phyloP scores from a whole-genome alignment of 2,888 invertebrate genomes.

The Ditula angustiorana region DNA sequence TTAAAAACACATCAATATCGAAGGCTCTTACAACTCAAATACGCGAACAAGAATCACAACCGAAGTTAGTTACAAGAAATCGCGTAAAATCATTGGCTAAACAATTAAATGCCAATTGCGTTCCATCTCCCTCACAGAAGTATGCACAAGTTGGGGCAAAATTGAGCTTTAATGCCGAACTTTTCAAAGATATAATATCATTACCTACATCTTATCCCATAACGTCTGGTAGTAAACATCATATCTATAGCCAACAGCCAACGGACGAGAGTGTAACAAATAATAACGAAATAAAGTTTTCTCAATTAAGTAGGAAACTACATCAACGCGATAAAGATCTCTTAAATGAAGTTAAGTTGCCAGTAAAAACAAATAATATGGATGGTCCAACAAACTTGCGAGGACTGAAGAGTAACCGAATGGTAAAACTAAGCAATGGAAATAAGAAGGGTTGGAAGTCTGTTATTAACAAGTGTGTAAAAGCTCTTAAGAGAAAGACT shows the following conservation, averaged over 20 bases:
- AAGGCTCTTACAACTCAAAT: background rate
- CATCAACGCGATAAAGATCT: background rate
- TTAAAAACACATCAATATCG: background rate
- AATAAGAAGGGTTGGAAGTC: background rate
- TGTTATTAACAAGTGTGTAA: background rate
- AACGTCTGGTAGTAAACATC: background rate
- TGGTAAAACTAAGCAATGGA: background rate
- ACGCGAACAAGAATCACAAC: background rate
- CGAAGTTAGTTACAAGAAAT: background rate
- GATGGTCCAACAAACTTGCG: background rate
- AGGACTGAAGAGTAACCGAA: no score
- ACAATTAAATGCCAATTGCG: background rate
- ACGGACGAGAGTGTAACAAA: background rate
- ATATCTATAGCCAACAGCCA: background rate
- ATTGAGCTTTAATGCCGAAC: background rate
- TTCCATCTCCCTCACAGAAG: background rate
- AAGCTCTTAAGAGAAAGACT: background rate
- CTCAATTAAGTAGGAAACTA: background rate
- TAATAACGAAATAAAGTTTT: background rate
- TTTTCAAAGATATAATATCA: background rate
- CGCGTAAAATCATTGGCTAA: background rate
- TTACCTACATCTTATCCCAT: background rate
- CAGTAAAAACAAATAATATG: background rate
- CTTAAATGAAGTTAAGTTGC: background rate
- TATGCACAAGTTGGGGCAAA: background rate